Evolutionary conservation across 2,888 invertebrate genomes (phyloP), one percentile per base, ranked within the genome.

Genomic region (Lithophane leautieri): DNA sequence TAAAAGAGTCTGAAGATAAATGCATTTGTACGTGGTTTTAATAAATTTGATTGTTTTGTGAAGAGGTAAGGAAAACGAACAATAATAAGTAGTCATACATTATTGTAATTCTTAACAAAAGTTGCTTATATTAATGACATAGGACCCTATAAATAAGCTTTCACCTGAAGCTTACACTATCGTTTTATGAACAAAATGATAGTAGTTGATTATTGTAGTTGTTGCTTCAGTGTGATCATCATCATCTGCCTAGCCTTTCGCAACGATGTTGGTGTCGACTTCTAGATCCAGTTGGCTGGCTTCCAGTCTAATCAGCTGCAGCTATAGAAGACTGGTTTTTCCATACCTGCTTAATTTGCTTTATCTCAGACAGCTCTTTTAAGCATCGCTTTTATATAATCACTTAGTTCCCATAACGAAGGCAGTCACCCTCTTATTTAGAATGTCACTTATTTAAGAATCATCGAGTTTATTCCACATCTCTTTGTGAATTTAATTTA

Each of bases 401-500:
- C 44, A 47, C 47, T 50, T 50, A 42, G 16, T 14, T 50, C 16
- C 1, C 0, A 0, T 19, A 61, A 19, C 19, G 42, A 52, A 42
- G 19, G 4, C 25, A 11, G 34, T n/a, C 14, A 4, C 70, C 61
- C 44, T 67, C 11, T 28, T 71, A 40, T 50, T 22, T 63, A 47
- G n/a, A 74, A 79, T 75, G 68, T 76, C 72, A 81, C 78, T 87
- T 87, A 88, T 88, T 88, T 89, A 88, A 86, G 76, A 75, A 85
- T 81, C 80, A 82, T 79, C 67, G 82, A 72, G 73, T 83, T 81
- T 66, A 87, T 84, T 89, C 86, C 78, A 87, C 90, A 91, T 89
- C 89, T 90, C 88, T 82, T 89, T 89, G 89, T 87, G 88, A 91
- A 93, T 94, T 93, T 91, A 93, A 94, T 94, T 93, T 93, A 93